Conservation (phyloP, 2,113 vertebrate species). For the Sinosuthora webbiana region DNA sequence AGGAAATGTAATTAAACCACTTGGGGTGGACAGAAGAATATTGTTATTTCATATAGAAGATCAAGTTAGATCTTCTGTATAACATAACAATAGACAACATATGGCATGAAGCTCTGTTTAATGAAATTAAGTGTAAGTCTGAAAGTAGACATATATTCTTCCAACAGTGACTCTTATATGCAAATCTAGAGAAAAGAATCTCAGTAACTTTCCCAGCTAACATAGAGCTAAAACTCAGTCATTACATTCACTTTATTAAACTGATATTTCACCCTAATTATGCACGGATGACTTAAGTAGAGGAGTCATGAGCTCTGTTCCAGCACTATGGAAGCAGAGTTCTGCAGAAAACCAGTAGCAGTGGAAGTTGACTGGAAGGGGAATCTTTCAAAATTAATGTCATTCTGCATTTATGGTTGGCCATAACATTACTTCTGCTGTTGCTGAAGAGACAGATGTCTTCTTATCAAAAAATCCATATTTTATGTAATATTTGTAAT, state of each 20-base stretch:
- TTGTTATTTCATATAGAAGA: no score
- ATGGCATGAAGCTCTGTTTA: neutral
- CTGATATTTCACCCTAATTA: constrained; percentile 30
- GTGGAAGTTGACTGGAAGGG: neutral
- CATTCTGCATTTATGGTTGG: neutral
- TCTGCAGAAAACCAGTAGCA: neutral
- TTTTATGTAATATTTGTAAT: neutral
- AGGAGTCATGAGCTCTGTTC: neutral
- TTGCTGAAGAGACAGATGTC: neutral
- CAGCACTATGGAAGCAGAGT: neutral
- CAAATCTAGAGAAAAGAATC: neutral
- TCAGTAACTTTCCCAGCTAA: neutral
- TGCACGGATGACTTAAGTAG: neutral
- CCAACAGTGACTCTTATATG: neutral
- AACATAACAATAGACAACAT: neutral
- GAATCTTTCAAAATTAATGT: neutral
- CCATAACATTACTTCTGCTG: neutral
- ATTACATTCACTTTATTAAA: constrained; percentile 16
- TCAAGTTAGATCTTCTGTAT: neutral
- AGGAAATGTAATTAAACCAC: constrained; percentile 11
- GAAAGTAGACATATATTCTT: neutral
- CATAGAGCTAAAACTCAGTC: neutral
- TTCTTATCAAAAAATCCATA: neutral
- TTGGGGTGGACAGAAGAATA: neutral
- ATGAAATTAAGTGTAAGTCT: neutral